These are phyloP conservation scores for Pampusana beccarii DNA, from an alignment of 2,113 vertebrate species.

Conservation along the genomic window DNA sequence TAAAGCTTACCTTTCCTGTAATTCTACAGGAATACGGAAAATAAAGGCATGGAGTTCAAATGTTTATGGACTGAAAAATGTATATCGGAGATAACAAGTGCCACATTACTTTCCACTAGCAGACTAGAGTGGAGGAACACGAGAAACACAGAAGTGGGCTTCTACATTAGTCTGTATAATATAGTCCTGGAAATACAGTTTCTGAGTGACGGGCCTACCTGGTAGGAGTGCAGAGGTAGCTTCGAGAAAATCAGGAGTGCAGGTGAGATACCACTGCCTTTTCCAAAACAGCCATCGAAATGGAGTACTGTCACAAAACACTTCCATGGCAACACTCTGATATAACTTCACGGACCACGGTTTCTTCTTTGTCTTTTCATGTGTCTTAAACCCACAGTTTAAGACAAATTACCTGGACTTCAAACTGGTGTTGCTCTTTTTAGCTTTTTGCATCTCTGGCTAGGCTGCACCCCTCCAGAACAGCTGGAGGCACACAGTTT, in stretches of 20 bases:
- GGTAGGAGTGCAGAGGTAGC: neutral
- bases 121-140: neutral
- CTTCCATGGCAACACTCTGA: neutral
- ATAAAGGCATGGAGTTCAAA: neutral
- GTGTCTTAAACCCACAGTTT: neutral
- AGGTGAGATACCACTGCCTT: neutral
- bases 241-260: neutral
- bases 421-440: neutral
- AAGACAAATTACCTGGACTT: neutral
- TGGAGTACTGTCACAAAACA: neutral
- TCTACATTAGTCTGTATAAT: neutral
- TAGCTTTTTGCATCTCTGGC: neutral
- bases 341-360: neutral
- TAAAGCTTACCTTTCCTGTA: neutral
- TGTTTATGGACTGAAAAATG: neutral
- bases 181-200: neutral
- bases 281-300: neutral
- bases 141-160: neutral
- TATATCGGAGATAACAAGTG: neutral
- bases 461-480: neutral
- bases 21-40: neutral
- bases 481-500: neutral
- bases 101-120: neutral
- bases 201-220: neutral
- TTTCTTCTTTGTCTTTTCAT: neutral